These are phyloP conservation scores for Myodes glareolus DNA, from an alignment of 2,113 vertebrate species.

Conservation along the genomic window DNA sequence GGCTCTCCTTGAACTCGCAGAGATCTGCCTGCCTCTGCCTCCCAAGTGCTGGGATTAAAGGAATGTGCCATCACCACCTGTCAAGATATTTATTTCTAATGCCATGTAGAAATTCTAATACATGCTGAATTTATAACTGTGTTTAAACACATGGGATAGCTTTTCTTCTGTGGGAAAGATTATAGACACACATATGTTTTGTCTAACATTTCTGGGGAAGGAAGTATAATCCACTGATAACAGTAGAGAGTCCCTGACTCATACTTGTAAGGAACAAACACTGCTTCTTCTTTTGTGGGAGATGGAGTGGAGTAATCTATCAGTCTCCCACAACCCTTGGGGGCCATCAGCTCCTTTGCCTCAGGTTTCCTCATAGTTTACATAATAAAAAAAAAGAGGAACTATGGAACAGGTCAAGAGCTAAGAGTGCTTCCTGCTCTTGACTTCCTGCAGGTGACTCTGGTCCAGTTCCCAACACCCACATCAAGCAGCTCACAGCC, in stretches of 20 bases:
- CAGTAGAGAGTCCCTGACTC: background rate
- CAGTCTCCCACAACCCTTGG: background rate
- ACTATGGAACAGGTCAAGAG: background rate
- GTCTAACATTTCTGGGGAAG: background rate
- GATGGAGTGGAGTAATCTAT: background rate
- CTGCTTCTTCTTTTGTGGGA: background rate
- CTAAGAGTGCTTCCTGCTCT: no score
- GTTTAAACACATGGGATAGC: background rate
- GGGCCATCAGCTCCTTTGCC: background rate
- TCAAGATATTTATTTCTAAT: background rate
- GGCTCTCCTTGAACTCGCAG: no score
- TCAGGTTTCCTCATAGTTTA: background rate
- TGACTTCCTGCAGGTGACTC: background rate
- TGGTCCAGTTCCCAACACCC: background rate
- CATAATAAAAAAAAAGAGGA: background rate
- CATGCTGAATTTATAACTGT: background rate
- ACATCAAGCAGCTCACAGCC: background rate
- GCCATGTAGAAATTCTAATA: background rate
- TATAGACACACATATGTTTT: background rate
- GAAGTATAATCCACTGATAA: background rate
- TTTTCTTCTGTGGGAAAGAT: constrained; percentile 13
- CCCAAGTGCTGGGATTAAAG: no score
- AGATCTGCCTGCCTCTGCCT: no score
- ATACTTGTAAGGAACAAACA: background rate
- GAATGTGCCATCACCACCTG: no score